A percentile compares a stretch with the other conserved stretches of the same genome.
Evolutionary conservation across 2,888 invertebrate species (phyloP).

Genomic region (Tromatobia lineatoria): DNA sequence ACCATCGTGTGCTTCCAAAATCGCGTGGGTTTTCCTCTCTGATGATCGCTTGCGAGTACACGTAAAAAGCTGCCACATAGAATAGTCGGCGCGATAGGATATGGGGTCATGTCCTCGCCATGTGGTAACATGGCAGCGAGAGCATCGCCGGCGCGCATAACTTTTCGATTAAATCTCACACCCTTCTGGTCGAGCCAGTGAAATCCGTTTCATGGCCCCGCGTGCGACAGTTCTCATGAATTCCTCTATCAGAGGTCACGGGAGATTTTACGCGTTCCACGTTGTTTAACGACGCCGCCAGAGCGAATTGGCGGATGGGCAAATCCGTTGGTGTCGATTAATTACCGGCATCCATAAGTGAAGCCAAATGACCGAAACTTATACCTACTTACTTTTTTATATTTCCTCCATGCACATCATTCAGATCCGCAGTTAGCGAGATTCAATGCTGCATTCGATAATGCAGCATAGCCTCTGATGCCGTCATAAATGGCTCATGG

Average conservation of each 20-base stretch:
- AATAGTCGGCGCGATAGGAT: neutral
- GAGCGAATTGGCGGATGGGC: neutral
- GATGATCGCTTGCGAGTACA: neutral
- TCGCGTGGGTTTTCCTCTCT: neutral
- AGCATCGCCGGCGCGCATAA: constrained; percentile 56
- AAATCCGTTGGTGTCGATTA: constrained; percentile 11
- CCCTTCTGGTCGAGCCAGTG: constrained; percentile 60
- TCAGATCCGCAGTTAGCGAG: neutral
- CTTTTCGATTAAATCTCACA: constrained; percentile 68
- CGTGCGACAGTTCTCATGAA: constrained; percentile 23
- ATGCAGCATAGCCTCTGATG: neutral
- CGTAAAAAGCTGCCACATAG: neutral
- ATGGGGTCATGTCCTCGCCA: neutral
- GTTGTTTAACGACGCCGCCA: constrained; percentile 70
- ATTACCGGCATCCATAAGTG: constrained; percentile 14
- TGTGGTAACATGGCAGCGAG: constrained; percentile 63
- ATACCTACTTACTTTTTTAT: neutral
- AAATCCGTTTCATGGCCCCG: constrained; percentile 70
- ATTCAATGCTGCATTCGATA: constrained; percentile 10
- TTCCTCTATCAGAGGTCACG: constrained; percentile 30
- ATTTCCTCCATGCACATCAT: constrained; percentile 1
- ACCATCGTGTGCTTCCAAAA: neutral
- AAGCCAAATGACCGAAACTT: constrained; percentile 16
- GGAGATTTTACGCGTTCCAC: constrained; percentile 68
- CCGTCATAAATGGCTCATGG: neutral